Evolutionary conservation across 2,797 vertebrate genomes (phyloP).

Genomic region (Helostoma temminkii): DNA sequence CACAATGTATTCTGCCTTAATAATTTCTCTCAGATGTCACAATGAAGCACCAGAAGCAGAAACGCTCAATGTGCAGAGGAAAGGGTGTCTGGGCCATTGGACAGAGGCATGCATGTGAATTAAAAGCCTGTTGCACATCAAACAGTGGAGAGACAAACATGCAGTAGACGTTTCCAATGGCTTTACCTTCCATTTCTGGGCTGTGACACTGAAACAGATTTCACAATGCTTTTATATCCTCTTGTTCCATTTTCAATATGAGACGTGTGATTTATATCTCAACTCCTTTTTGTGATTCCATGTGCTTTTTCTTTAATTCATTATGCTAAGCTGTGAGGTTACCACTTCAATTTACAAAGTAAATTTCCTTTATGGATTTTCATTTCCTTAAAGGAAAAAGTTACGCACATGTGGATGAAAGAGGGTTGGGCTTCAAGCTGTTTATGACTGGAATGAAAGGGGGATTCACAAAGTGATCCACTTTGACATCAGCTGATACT

Average conservation of each 20-base stretch:
- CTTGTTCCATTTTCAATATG: constrained; percentile 8
- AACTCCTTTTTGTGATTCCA: background rate
- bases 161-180: constrained; percentile 67
- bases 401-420: constrained; percentile 26
- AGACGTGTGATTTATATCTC: constrained; percentile 29
- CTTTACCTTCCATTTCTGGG: constrained; percentile 71
- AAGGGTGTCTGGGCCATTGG: constrained; percentile 59
- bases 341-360: constrained; percentile 40
- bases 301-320: too few species aligned
- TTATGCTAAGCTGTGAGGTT: constrained; percentile 27
- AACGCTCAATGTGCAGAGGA: constrained; percentile 39
- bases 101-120: constrained; percentile 72
- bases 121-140: constrained; percentile 56
- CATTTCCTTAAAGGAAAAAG: constrained; percentile 74
- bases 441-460: constrained; percentile 28
- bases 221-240: constrained; percentile 18
- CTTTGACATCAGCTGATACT: constrained; percentile 58
- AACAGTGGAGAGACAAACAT: constrained; percentile 66
- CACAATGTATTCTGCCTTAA: constrained; percentile 3
- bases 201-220: constrained; percentile 53
- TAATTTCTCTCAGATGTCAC: constrained; percentile 52
- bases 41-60: constrained; percentile 67
- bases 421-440: constrained; percentile 59
- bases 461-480: constrained; percentile 44
- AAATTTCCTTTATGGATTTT: constrained; percentile 76